Percentiles rank a stretch among this genome's conserved stretches.
Conservation (phyloP, 2,888 invertebrate species). For the Nudaria mundana region DNA sequence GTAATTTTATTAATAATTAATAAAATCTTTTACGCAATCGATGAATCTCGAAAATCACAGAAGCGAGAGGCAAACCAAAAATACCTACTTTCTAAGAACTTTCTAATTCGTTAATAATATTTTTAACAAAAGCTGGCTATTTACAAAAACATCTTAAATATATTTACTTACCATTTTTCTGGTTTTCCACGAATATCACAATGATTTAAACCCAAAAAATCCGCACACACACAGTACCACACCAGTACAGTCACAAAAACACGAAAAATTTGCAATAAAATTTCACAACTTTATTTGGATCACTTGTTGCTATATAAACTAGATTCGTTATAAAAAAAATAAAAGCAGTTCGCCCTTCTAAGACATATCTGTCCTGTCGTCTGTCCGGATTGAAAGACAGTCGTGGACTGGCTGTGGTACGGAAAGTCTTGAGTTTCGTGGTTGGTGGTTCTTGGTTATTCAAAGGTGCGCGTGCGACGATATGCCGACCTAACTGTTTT, state of each 20-base stretch:
- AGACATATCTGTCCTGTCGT: conserved; percentile 61
- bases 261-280: conserved; percentile 20
- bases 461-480: conserved; percentile 62
- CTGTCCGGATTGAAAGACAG: conserved; percentile 69
- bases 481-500: conserved; percentile 69
- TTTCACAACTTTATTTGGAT: conserved; percentile 23
- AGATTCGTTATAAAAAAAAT: conserved; percentile 30
- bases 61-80: background rate
- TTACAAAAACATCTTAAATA: background rate
- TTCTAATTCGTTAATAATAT: conserved; percentile 17
- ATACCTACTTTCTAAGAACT: conserved; percentile 27
- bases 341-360: conserved; percentile 36
- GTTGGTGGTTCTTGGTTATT: conserved; percentile 59
- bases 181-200: conserved; percentile 40
- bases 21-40: conserved; percentile 4
- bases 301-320: conserved; percentile 40
- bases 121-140: too few relatives aligned
- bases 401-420: conserved; percentile 66
- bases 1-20: background rate
- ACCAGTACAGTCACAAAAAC: conserved; percentile 33
- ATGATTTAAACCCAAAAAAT: conserved; percentile 41
- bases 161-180: conserved; percentile 61
- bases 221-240: conserved; percentile 34
- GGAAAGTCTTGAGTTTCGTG: conserved; percentile 48
- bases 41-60: conserved; percentile 1